Base-by-base conservation (phyloP, 2,113 vertebrate species). In the Rallus limicola region DNA sequence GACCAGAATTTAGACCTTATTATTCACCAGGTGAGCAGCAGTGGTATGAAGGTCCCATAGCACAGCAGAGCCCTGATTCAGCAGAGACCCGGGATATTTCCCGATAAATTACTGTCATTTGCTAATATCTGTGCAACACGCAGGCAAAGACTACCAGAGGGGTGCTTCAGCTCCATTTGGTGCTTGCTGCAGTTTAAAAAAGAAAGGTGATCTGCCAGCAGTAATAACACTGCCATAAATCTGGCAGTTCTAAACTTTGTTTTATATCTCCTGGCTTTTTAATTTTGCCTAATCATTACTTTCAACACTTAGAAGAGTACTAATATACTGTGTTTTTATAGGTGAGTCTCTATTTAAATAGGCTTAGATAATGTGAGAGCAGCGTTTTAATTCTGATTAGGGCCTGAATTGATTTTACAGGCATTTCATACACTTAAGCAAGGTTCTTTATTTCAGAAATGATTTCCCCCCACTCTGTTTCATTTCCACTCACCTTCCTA, bases 191-290 rank as follows among this genome's bases (percentile, higher is more conserved):
- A 63, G 77, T 71, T 95, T 86, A 74, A 86, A 17, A 72, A 94
- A 88, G 83, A 90, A 95, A 92, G 91, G 92, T 78, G 56, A 56
- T 81, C 91, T 95, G 76, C 68, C 94, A 94, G 42, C 60, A 68
- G 69, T 60, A 86, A 91, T 81, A 94, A 78, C 79, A 56, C 31
- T 88, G 86, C 84, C 95, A 95, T 92, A 88, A 94, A 92, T 93
- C 83, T 92, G 86, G n/a, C 38, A 81, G 60, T 75, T 46, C 11
- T 75, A 42, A 81, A 9, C 23, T 34, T 52, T 63, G 10, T 46
- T 52, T 90, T 84, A 36, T 67, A 31, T 75, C 23, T 88, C 75
- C 56, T 86, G 64, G 14, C 48, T 91, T 88, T 26, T 64, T 92
- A 75, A 74, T 52, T 84, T 94, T 83, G 72, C 29, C 62, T 84